These are phyloP conservation scores for Microcebus tavaratra DNA, from an alignment of 2,113 vertebrate genomes.

Conservation along the genomic window DNA sequence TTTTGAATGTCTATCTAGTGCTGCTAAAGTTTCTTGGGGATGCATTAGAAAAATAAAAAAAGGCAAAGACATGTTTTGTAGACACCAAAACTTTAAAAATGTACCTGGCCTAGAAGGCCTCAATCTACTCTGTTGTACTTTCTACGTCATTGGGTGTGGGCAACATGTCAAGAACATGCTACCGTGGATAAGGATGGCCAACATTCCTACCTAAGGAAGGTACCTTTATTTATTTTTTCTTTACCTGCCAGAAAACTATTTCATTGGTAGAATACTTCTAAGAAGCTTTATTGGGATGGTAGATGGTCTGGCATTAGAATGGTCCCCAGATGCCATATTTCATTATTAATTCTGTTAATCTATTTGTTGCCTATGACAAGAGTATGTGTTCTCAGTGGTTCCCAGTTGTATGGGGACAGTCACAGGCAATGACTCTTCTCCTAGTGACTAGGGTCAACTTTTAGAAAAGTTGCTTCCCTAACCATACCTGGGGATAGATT, in stretches of 20 bases:
- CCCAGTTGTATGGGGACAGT: background rate
- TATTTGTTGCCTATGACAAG: background rate
- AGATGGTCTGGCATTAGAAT: background rate
- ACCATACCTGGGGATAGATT: background rate
- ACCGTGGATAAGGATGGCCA: background rate
- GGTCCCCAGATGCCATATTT: background rate
- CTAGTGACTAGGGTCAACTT: background rate
- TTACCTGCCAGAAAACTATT: background rate
- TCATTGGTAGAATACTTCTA: background rate
- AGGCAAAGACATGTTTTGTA: background rate
- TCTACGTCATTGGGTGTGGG: background rate
- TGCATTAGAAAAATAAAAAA: background rate
- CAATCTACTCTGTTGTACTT: background rate
- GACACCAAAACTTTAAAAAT: background rate
- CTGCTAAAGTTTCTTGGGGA: background rate
- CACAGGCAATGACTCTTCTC: background rate
- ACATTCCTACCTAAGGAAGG: background rate
- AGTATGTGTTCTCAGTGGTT: background rate
- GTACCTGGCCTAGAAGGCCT: background rate
- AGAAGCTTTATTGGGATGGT: background rate
- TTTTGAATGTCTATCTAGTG: background rate
- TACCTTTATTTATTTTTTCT: background rate
- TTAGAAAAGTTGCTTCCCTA: background rate
- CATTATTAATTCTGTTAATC: background rate
- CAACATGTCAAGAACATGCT: background rate